These are phyloP conservation scores for Itoplectis maculator DNA, from an alignment of 2,888 invertebrate genomes.

Conservation along the genomic window DNA sequence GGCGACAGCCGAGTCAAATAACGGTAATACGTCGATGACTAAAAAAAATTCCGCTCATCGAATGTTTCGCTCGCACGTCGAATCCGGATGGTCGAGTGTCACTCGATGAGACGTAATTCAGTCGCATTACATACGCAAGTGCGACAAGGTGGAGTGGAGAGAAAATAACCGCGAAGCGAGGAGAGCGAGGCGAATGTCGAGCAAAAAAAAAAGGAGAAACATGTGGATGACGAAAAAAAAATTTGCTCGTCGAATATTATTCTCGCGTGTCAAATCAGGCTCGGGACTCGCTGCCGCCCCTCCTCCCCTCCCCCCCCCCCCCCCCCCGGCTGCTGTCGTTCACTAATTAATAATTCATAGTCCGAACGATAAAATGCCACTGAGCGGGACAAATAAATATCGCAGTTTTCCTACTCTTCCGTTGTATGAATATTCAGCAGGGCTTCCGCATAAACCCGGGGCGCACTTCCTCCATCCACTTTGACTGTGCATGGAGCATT, in stretches of 20 bases:
- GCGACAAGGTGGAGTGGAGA: too few relatives aligned
- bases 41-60: too few relatives aligned
- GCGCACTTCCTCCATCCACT: neutral
- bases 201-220: neutral
- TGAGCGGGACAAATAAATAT: conserved; percentile 32
- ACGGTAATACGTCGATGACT: too few relatives aligned
- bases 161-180: too few relatives aligned
- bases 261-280: neutral
- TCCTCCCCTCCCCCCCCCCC: too few relatives aligned
- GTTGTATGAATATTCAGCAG: conserved; percentile 33
- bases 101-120: too few relatives aligned
- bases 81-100: too few relatives aligned
- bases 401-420: conserved; percentile 6
- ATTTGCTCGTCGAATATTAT: neutral
- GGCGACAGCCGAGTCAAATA: too few relatives aligned
- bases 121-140: too few relatives aligned
- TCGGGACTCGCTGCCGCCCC: conserved; percentile 7
- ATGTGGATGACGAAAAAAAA: neutral
- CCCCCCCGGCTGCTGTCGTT: too few relatives aligned
- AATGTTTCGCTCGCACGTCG: too few relatives aligned
- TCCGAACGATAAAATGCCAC: conserved; percentile 20
- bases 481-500: neutral
- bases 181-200: neutral
- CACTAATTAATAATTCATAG: conserved; percentile 37
- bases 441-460: conserved; percentile 4